Evolutionary conservation across 2,113 vertebrate species (phyloP).

Genomic region (Myotis brandtii): DNA sequence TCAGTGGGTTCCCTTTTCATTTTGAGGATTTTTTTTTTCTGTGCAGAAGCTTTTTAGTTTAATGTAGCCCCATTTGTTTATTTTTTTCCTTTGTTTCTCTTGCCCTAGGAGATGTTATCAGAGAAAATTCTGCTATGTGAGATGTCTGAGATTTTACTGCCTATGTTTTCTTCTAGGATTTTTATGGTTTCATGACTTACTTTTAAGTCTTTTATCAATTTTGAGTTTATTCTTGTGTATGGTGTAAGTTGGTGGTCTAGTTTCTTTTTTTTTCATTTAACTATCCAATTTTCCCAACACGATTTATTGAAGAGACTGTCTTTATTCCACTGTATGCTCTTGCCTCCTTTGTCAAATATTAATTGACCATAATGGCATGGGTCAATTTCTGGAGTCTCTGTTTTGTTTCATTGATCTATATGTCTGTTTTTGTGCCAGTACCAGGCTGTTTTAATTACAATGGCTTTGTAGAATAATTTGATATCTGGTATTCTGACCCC

Average conservation of each 20-base stretch:
- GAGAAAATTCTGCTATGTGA: background rate
- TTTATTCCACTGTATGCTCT: background rate
- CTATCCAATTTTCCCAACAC: background rate
- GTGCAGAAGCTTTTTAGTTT: background rate
- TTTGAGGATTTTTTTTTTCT: background rate
- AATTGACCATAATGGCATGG: background rate
- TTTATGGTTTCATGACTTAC: background rate
- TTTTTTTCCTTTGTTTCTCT: background rate
- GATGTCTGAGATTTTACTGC: background rate
- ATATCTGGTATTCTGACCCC: background rate
- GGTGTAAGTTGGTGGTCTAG: background rate
- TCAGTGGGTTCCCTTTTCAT: background rate
- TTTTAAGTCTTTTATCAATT: background rate
- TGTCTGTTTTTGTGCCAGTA: background rate
- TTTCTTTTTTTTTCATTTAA: background rate
- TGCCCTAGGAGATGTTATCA: background rate
- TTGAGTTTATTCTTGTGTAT: background rate
- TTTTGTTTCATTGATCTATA: background rate
- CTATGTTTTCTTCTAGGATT: background rate
- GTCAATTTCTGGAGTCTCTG: background rate
- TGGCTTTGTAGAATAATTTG: background rate
- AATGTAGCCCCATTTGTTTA: background rate
- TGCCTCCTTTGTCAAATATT: background rate
- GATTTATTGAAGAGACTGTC: background rate
- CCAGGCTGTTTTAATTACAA: background rate